Conservation (phyloP, 2,888 invertebrate genomes). For the Erebia epiphron region DNA sequence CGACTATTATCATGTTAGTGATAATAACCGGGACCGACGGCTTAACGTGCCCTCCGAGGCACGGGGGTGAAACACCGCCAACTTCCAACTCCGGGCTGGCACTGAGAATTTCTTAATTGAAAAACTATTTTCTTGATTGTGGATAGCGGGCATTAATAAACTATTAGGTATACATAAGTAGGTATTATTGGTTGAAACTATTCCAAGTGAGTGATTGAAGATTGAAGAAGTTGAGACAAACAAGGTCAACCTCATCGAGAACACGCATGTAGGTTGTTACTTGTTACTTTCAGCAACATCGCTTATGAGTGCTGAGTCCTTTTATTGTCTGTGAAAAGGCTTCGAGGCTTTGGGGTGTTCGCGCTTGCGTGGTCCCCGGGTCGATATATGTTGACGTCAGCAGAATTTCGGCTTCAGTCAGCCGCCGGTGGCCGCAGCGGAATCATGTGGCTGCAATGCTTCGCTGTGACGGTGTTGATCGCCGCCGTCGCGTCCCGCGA, state of each 20-base stretch:
- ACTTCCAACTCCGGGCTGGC: no score
- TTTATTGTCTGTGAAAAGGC: conserved; percentile 61
- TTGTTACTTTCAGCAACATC: conserved; percentile 53
- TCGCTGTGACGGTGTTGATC: conserved; percentile 71
- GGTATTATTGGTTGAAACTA: background rate
- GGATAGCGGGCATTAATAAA: no score
- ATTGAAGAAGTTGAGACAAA: conserved; percentile 26
- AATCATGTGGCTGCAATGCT: conserved; percentile 78
- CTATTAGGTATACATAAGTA: background rate
- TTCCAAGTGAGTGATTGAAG: background rate
- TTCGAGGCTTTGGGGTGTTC: conserved; percentile 39
- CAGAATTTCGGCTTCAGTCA: conserved; percentile 67
- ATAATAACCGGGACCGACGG: no score
- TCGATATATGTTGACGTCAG: conserved; percentile 80
- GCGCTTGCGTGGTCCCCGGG: conserved; percentile 69
- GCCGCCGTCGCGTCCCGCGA: conserved; percentile 78
- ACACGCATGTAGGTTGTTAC: conserved; percentile 48
- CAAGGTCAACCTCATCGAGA: conserved; percentile 38
- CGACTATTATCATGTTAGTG: no score
- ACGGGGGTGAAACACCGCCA: no score
- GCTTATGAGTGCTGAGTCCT: conserved; percentile 51
- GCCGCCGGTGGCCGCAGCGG: conserved; percentile 68
- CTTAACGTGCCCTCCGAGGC: no score
- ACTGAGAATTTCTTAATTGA: no score
- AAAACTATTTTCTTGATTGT: no score